Evolutionary conservation across 1,140 invertebrate species (phyloP).

Genomic region (Camponotus pennsylvanicus): DNA sequence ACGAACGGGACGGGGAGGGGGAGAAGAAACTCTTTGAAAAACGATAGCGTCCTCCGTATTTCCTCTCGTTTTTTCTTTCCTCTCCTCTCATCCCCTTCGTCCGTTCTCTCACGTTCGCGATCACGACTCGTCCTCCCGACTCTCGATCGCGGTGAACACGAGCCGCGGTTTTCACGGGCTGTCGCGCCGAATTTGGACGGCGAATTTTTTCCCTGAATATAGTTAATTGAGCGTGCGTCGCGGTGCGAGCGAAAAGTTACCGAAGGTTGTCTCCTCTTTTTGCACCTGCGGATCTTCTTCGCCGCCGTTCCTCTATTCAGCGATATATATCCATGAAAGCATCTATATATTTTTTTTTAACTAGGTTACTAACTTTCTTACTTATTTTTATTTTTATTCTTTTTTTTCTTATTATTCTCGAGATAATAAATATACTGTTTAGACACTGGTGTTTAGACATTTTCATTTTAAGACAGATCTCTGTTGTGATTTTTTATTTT

Average conservation of each 20-base stretch:
- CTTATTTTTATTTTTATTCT: not conserved
- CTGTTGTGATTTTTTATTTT: not conserved
- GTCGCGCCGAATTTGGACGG: slow-evolving; percentile 84
- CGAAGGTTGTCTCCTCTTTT: slow-evolving; percentile 68
- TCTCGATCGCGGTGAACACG: slow-evolving; percentile 77
- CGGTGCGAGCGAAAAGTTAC: slow-evolving; percentile 75
- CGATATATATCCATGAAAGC: not conserved
- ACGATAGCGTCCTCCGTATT: slow-evolving; percentile 51
- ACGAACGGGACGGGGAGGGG: slow-evolving; percentile 41
- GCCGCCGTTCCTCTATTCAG: not conserved
- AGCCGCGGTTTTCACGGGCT: slow-evolving; percentile 82
- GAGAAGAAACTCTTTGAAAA: slow-evolving; percentile 79
- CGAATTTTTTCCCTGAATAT: slow-evolving; percentile 81
- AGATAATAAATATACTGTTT: not conserved
- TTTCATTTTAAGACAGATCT: not conserved
- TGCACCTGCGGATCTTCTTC: slow-evolving; percentile 12
- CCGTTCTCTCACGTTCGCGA: not conserved
- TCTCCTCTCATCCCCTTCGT: not conserved
- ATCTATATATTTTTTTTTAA: slow-evolving; percentile 36
- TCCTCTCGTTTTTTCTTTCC: slow-evolving; percentile 57
- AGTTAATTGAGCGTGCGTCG: slow-evolving; percentile 83
- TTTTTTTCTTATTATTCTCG: not conserved
- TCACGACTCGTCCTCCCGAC: not conserved
- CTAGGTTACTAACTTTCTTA: not conserved
- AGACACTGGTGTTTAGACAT: not conserved